A percentile compares a stretch with the other conserved stretches of the same genome.
Conservation (phyloP, 2,888 invertebrate species). For the Agapostemon virescens region DNA sequence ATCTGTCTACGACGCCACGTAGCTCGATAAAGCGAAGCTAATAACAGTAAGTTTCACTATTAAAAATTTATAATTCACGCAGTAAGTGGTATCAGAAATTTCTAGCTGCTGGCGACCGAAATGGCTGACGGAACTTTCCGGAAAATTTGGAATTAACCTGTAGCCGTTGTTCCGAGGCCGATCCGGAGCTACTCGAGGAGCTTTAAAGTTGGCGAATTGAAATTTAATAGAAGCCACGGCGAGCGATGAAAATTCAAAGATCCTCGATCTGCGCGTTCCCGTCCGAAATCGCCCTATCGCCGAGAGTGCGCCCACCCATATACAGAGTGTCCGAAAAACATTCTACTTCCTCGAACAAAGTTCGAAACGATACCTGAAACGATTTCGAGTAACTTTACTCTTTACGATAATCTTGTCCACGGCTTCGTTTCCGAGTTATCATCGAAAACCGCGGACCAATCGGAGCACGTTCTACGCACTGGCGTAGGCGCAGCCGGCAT, state of each 20-base stretch:
- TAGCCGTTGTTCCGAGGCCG: background rate
- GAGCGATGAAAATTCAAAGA: slow-evolving; percentile 8
- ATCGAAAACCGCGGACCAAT: too few relatives aligned
- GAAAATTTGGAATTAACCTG: slow-evolving; percentile 19
- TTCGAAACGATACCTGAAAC: too few relatives aligned
- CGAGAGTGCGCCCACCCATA: background rate
- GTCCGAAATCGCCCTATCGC: background rate
- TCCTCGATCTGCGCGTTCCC: background rate
- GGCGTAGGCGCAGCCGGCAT: too few relatives aligned
- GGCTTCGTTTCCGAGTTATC: too few relatives aligned
- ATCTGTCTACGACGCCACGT: background rate
- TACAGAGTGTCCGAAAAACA: too few relatives aligned
- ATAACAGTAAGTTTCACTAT: background rate
- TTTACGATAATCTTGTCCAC: too few relatives aligned
- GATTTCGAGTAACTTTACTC: too few relatives aligned
- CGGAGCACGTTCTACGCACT: too few relatives aligned
- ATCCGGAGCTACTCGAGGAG: background rate
- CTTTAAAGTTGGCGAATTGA: slow-evolving; percentile 6
- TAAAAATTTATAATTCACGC: background rate
- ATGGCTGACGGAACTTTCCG: background rate
- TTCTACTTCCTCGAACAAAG: too few relatives aligned
- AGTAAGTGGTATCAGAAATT: background rate
- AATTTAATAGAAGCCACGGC: slow-evolving; percentile 4
- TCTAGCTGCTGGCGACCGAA: background rate
- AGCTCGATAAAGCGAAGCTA: background rate